phyloP scores from a whole-genome alignment of 2,113 vertebrate genomes.

The Ciconia stormi region DNA sequence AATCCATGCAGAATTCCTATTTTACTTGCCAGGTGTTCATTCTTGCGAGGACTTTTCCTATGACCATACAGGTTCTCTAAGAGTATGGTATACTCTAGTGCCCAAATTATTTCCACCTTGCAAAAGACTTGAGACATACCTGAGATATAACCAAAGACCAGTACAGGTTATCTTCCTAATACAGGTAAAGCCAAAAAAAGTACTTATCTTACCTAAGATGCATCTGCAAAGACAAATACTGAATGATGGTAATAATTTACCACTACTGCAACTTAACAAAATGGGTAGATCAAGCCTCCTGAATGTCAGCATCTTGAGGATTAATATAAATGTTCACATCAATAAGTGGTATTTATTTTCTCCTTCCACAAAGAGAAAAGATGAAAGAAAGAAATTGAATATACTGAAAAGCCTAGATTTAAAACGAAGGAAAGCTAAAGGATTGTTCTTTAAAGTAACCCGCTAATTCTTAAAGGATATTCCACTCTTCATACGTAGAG shows the following conservation, averaged over 20 bases:
- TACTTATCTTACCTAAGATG: neutral
- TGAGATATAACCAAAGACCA: neutral
- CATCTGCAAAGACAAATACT: neutral
- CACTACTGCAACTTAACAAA: neutral
- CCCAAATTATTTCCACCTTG: neutral
- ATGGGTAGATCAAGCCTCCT: neutral
- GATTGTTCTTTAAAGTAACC: neutral
- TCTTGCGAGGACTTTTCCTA: neutral
- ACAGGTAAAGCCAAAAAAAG: neutral
- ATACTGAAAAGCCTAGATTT: neutral
- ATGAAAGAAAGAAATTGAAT: neutral
- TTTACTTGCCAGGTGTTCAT: neutral
- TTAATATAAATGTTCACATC: neutral
- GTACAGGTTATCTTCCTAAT: neutral
- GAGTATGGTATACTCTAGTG: neutral
- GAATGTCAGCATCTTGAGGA: neutral
- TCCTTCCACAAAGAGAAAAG: neutral
- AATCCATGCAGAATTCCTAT: neutral
- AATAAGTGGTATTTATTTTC: neutral
- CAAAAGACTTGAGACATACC: neutral
- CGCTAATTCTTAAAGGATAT: slow-evolving; percentile 15
- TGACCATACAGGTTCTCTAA: neutral
- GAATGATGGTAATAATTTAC: neutral
- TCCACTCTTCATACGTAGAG: neutral
- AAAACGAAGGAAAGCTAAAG: neutral